phyloP scores from a whole-genome alignment of 2,797 vertebrate genomes.

The Monodelphis domestica region DNA sequence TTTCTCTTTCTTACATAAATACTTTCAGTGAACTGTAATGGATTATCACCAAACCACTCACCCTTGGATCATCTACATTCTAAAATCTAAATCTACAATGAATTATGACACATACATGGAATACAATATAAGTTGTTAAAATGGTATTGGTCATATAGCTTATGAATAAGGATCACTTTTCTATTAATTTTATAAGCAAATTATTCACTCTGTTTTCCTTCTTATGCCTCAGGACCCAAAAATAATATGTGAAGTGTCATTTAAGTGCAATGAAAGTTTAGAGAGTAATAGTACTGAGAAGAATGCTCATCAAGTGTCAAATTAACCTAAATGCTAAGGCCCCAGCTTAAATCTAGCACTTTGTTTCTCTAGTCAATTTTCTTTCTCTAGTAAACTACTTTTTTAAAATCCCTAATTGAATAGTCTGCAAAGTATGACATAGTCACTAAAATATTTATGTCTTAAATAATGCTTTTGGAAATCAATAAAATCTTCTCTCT shows the following conservation, averaged over 20 bases:
- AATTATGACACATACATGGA: neutral
- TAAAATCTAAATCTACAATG: neutral
- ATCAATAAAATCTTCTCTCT: neutral
- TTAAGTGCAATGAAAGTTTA: constrained; percentile 17
- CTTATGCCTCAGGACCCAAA: constrained; percentile 51
- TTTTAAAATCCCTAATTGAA: neutral
- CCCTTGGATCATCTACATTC: neutral
- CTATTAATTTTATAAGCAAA: constrained; percentile 1
- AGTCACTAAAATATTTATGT: neutral
- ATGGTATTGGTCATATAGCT: neutral
- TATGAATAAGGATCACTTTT: constrained; percentile 31
- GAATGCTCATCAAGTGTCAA: constrained; percentile 49
- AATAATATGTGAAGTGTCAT: constrained; percentile 5
- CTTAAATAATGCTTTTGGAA: neutral
- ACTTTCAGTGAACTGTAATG: neutral
- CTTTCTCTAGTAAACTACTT: neutral
- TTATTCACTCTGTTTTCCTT: constrained; percentile 40
- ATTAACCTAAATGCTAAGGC: constrained; percentile 22
- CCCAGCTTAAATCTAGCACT: neutral
- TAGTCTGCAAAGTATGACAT: neutral
- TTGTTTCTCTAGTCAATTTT: neutral
- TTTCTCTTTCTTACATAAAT: neutral
- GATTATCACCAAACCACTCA: neutral
- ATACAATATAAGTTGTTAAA: neutral
- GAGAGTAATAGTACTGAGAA: neutral